phyloP scores from a whole-genome alignment of 2,113 vertebrate species.

The Ailurus styani region DNA sequence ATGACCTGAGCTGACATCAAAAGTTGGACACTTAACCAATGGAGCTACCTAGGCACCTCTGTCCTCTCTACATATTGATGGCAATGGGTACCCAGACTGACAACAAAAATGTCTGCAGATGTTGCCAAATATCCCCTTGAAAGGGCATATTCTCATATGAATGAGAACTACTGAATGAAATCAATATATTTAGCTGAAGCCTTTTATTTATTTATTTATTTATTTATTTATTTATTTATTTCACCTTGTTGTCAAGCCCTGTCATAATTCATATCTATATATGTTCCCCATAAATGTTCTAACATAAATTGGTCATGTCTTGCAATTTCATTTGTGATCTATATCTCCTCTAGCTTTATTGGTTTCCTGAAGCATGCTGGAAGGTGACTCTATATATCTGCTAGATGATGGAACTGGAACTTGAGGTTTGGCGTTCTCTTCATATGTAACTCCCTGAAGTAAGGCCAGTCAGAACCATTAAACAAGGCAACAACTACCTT shows the following conservation, averaged over 20 bases:
- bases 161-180: background rate
- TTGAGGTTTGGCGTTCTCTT: background rate
- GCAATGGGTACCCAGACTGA: background rate
- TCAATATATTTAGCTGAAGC: background rate
- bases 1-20: background rate
- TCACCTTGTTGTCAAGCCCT: background rate
- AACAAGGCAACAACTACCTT: background rate
- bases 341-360: background rate
- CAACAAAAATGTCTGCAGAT: background rate
- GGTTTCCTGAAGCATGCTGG: background rate
- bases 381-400: background rate
- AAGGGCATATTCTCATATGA: background rate
- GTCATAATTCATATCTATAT: background rate
- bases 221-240: background rate
- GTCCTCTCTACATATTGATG: background rate
- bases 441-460: background rate
- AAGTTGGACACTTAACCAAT: background rate
- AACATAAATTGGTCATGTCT: background rate
- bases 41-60: background rate
- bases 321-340: background rate
- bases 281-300: background rate
- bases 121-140: background rate
- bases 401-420: background rate
- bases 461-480: background rate
- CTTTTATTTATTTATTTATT: background rate